Evolutionary conservation across 2,888 invertebrate species (phyloP).

Genomic region (Sturmia bella): DNA sequence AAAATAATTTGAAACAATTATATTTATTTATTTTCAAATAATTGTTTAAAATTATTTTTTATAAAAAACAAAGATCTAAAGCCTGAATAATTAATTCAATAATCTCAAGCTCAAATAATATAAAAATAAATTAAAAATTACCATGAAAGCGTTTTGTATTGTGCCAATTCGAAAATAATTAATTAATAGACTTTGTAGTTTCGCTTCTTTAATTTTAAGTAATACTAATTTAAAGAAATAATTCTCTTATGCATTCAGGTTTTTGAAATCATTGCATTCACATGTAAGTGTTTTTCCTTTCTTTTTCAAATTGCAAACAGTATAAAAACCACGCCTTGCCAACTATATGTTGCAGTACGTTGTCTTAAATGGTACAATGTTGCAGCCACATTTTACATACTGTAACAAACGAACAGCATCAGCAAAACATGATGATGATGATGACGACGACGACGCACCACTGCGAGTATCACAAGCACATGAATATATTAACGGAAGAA

Average conservation of each 20-base stretch:
- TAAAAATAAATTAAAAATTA: no score
- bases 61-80: no score
- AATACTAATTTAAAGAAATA: not conserved
- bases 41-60: no score
- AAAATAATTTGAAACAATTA: no score
- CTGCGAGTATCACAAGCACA: slow-evolving; percentile 45
- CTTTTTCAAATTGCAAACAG: slow-evolving; percentile 7
- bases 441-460: slow-evolving; percentile 23
- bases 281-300: slow-evolving; percentile 2
- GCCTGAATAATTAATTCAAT: no score
- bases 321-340: slow-evolving; percentile 50
- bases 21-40: no score
- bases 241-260: not conserved
- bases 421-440: slow-evolving; percentile 5
- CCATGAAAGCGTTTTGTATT: no score
- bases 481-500: slow-evolving; percentile 59
- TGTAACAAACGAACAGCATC: slow-evolving; percentile 20
- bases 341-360: not conserved
- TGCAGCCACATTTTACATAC: slow-evolving; percentile 35
- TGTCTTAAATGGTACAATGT: slow-evolving; percentile 30
- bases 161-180: no score
- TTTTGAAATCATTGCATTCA: not conserved
- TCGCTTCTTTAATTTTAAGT: no score
- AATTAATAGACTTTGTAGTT: no score
- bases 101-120: no score